Base-by-base conservation (phyloP, 1,140 invertebrate species). In the Drosophila persimilis region DNA sequence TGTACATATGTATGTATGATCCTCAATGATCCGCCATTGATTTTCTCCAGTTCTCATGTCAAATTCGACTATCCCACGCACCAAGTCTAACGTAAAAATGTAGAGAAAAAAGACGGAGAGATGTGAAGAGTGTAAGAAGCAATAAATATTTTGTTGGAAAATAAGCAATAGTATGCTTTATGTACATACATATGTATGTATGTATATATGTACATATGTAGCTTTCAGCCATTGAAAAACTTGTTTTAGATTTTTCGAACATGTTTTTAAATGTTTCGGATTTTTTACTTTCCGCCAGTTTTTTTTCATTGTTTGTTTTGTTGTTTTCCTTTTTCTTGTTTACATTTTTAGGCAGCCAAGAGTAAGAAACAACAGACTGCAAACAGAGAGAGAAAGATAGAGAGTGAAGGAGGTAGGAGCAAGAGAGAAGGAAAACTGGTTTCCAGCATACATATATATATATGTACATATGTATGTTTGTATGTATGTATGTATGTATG, bases 241-340 rank as follows among this genome's bases (percentile, higher is more conserved):
- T 67, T 35, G 61, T 55, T 65, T 55, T 47, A n/a, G 61, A 60
- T 65, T 67, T 67, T 67, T 67, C 29, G 43, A 67, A 67, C 64
- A 67, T 39, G 64, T 66, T 54, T 17, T 22, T 39, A 11, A 11
- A 13, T 39, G 35, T 39, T 39, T 39, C 11, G 35, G 35, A 5
- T 39, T 13, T 39, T 13, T 13, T 9, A 11, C 9, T 11, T 35
- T 35, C 9, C 31, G 31, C 8, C 9, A 35, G 8, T 11, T 35
- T 35, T 35, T 35, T 11, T 39, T 39, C 35, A 13, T 13, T 39
- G 35, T 39, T 39, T 39, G 11, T 5, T 46, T 65, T 17, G 48
- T 65, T 65, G 64, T 65, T 65, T 70, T 70, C 26, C 15, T 45
- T 57, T 70, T 69, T 69, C 63, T 70, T 70, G 66, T 66, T 67